phyloP scores from a whole-genome alignment of 30 jellyfish, hydroid and myxozoan species.

The Aurelia sp. region DNA sequence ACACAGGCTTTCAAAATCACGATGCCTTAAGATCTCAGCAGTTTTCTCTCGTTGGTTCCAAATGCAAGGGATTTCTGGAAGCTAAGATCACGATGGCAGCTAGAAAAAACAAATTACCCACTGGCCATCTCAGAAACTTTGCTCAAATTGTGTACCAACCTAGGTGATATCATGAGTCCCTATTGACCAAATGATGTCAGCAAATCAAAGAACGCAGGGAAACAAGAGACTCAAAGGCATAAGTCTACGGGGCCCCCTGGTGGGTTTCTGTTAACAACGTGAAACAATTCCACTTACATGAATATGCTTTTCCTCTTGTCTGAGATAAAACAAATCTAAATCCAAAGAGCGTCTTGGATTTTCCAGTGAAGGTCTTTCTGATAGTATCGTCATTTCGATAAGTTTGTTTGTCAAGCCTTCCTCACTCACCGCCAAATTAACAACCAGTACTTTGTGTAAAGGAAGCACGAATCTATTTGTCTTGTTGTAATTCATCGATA shows the following conservation, averaged over 20 bases:
- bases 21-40: no score
- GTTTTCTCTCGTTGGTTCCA: no score
- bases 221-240: no score
- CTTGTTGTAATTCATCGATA: conserved; percentile 40
- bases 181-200: no score
- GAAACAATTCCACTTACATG: conserved; percentile 35
- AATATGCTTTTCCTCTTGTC: conserved; percentile 24
- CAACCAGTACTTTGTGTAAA: conserved; percentile 41
- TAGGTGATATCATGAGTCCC: no score
- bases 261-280: no score
- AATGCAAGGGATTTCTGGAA: no score
- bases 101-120: not conserved
- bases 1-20: no score
- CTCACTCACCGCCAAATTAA: conserved; percentile 47
- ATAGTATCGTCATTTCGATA: conserved; percentile 21
- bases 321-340: conserved; percentile 40
- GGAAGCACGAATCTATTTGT: conserved; percentile 43
- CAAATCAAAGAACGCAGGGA: no score
- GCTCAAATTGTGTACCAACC: no score
- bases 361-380: conserved; percentile 67
- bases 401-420: conserved; percentile 30
- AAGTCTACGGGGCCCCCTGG: no score
- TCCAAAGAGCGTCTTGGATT: conserved; percentile 53
- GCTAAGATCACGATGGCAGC: no score
- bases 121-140: not conserved